Evolutionary conservation across 2,113 vertebrate species (phyloP).

Genomic region (Malurus elegans): DNA sequence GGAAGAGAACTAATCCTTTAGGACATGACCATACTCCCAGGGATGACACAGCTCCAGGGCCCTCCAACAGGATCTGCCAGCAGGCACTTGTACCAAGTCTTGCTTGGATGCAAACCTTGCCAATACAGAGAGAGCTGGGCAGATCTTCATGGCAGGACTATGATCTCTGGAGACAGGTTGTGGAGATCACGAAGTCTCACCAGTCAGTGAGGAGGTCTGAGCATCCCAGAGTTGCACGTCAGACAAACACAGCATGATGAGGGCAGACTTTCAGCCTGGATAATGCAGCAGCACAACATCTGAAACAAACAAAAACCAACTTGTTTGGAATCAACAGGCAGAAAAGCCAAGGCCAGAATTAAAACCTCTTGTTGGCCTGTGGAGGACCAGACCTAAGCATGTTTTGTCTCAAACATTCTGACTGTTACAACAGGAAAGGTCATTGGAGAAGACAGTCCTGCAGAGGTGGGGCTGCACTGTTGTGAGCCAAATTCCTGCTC

Average conservation of each 20-base stretch:
- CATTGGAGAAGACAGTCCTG: not conserved
- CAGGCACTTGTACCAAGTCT: not conserved
- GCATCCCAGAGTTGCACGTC: not conserved
- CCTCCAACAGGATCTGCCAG: not conserved
- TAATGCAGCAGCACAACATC: not conserved
- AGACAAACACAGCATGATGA: not conserved
- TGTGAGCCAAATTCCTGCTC: not conserved
- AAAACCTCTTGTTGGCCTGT: not conserved
- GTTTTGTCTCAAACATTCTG: not conserved
- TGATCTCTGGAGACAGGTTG: not conserved
- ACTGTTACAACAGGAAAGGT: not conserved
- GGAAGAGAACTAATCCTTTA: not conserved
- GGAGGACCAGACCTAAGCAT: not conserved
- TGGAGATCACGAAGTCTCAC: not conserved
- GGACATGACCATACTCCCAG: not conserved
- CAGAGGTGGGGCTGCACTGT: not conserved
- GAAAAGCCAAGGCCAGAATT: not conserved
- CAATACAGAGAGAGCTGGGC: not conserved
- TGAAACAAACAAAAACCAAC: not conserved
- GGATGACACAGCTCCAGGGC: not conserved
- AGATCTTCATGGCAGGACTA: not conserved
- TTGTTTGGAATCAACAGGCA: not conserved
- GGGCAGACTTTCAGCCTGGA: not conserved
- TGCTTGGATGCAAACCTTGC: not conserved
- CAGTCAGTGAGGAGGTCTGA: not conserved